These are phyloP conservation scores for Noturus placidus DNA, from an alignment of 2,113 vertebrate genomes.

Conservation along the genomic window DNA sequence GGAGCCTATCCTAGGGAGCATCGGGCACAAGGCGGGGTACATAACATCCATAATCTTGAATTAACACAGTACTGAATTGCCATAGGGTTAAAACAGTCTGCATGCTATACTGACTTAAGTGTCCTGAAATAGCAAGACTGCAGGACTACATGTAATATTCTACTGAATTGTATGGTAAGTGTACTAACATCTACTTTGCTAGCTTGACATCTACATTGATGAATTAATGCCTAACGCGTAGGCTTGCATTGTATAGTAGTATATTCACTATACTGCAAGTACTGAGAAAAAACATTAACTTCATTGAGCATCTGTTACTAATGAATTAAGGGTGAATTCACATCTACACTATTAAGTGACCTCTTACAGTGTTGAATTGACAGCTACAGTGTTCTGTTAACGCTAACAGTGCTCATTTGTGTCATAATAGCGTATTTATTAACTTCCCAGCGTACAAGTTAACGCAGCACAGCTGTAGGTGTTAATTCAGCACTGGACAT, in stretches of 20 bases:
- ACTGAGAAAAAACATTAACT: not conserved
- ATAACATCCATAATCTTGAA: not conserved
- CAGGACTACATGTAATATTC: not conserved
- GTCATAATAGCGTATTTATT: not conserved
- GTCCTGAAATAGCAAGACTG: not conserved
- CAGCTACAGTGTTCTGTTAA: not conserved
- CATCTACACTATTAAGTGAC: not conserved
- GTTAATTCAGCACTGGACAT: not conserved
- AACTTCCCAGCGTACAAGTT: not conserved
- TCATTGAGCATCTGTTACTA: not conserved
- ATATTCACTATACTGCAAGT: not conserved
- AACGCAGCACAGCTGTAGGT: not conserved
- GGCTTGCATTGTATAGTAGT: not conserved
- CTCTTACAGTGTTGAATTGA: not conserved
- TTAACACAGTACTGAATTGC: not conserved
- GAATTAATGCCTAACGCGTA: not conserved
- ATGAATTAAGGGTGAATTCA: not conserved
- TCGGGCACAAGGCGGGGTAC: too few relatives aligned
- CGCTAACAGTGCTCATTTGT: not conserved
- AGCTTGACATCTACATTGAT: not conserved
- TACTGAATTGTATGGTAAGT: not conserved
- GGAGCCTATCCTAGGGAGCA: too few relatives aligned
- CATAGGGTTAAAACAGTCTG: not conserved
- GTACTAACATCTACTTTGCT: not conserved
- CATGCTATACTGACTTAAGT: not conserved